Evolutionary conservation across 92 coral and sea anemone genomes (phyloP).

Genomic region (Muricea muricata): DNA sequence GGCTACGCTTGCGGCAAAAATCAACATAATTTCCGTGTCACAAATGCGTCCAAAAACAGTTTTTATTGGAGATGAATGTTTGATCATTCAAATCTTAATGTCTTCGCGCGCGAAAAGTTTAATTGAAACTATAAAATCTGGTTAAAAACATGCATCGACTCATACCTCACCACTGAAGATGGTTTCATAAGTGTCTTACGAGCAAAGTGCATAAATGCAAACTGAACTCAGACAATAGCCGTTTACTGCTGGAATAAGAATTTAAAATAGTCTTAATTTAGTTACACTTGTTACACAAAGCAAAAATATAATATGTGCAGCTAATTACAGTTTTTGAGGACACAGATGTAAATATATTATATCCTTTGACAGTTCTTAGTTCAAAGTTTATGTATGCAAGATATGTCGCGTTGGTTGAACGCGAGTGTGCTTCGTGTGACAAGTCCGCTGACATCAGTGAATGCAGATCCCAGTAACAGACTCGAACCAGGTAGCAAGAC

Average conservation of each 20-base stretch:
- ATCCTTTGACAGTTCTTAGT: not conserved
- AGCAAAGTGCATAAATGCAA: not conserved
- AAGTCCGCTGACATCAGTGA: not conserved
- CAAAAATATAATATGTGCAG: constrained; percentile 4
- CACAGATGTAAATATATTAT: not conserved
- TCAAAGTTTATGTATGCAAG: not conserved
- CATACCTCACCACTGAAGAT: too few relatives aligned
- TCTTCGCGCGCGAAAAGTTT: too few relatives aligned
- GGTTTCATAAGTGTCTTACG: too few relatives aligned
- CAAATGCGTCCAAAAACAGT: too few relatives aligned
- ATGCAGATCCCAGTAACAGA: not conserved
- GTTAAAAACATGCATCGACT: too few relatives aligned
- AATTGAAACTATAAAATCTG: too few relatives aligned
- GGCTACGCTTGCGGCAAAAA: too few relatives aligned
- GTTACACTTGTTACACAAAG: not conserved
- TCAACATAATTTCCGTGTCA: too few relatives aligned
- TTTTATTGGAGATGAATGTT: too few relatives aligned
- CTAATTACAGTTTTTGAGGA: not conserved
- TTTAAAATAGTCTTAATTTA: constrained; percentile 10
- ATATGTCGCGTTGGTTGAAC: not conserved
- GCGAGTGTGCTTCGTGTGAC: not conserved
- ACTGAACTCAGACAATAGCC: not conserved
- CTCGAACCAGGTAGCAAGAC: constrained; percentile 73
- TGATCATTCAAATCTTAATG: too few relatives aligned
- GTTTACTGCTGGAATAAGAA: not conserved